phyloP scores from a whole-genome alignment of 2,797 vertebrate species.

The Falco naumanni region DNA sequence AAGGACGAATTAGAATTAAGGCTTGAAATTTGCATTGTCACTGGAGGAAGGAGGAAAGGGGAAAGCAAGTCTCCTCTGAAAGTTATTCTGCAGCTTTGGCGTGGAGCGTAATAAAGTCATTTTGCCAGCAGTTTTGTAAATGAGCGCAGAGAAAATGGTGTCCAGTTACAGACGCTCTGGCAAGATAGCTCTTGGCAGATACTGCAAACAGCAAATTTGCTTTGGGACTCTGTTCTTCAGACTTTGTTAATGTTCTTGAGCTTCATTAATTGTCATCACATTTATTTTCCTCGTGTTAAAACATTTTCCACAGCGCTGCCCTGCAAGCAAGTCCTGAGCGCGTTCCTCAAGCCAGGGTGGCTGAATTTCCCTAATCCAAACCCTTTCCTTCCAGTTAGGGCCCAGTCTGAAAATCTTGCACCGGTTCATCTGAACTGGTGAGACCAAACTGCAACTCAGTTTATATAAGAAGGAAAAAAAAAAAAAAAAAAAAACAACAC shows the following conservation, averaged over 20 bases:
- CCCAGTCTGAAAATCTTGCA: neutral
- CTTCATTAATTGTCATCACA: constrained; percentile 45
- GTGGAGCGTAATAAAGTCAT: neutral
- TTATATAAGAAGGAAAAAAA: neutral
- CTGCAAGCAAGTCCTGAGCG: neutral
- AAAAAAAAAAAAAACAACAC: neutral
- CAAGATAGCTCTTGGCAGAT: neutral
- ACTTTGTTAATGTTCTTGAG: neutral
- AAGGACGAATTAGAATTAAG: rapidly evolving
- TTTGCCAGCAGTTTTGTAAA: constrained; percentile 49
- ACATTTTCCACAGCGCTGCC: neutral
- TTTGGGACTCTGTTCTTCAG: neutral
- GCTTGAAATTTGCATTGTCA: neutral
- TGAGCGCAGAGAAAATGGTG: constrained; percentile 32
- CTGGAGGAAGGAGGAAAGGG: neutral
- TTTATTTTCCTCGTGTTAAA: neutral
- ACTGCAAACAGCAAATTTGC: neutral
- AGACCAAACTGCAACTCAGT: rapidly evolving
- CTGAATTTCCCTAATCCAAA: neutral
- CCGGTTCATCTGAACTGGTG: neutral
- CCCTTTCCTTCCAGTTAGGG: neutral
- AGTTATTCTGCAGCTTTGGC: constrained; percentile 8
- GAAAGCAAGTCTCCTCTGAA: neutral
- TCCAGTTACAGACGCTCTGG: constrained; percentile 15
- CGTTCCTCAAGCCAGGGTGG: neutral